A percentile compares a stretch with the other conserved stretches of the same genome.
Conservation (phyloP, 64 coral and sea anemone species). For the Montipora foliosa region DNA sequence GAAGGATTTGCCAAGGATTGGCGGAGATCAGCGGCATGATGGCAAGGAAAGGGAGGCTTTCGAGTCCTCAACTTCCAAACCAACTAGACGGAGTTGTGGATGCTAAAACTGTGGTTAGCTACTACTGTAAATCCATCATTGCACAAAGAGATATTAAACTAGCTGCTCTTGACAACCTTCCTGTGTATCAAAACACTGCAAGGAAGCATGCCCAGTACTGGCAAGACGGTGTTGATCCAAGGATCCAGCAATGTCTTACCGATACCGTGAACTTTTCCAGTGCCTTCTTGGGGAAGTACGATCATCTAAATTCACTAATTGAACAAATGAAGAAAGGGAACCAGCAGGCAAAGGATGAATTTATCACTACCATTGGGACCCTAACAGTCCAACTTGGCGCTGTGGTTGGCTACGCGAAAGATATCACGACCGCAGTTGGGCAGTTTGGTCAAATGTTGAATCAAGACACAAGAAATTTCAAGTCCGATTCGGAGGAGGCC, state of each 20-base stretch:
- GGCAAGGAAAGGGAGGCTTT: constrained; percentile 35
- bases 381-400: constrained; percentile 23
- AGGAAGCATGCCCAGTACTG: constrained; percentile 65
- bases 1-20: not conserved
- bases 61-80: constrained; percentile 26
- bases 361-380: constrained; percentile 8
- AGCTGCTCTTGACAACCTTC: constrained; percentile 45
- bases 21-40: not conserved
- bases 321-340: constrained; percentile 33
- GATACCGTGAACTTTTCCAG: constrained; percentile 50
- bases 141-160: constrained; percentile 64
- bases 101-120: constrained; percentile 58
- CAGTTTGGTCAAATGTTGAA: constrained; percentile 33
- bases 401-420: constrained; percentile 13
- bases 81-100: constrained; percentile 50
- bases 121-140: constrained; percentile 55
- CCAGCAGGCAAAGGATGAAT: constrained; percentile 45
- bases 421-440: constrained; percentile 12
- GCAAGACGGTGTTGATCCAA: constrained; percentile 58
- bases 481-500: constrained; percentile 55
- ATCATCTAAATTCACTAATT: constrained; percentile 40
- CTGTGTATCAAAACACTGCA: constrained; percentile 52
- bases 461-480: constrained; percentile 66
- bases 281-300: constrained; percentile 41
- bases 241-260: constrained; percentile 4